phyloP scores from a whole-genome alignment of 1,140 invertebrate genomes.

The Pygmarrhopalites habei region DNA sequence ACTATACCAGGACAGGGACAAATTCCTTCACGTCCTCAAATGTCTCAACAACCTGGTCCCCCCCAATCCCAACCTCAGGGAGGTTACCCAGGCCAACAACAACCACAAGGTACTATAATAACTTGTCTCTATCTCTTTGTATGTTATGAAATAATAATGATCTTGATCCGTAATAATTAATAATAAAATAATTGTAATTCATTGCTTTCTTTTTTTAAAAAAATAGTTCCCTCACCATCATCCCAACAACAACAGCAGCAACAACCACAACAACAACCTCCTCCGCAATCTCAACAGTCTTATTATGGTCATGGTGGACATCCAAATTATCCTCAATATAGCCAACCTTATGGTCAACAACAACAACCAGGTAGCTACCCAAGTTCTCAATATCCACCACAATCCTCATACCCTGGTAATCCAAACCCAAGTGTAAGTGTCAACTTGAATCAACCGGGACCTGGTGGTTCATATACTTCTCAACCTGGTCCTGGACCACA shows the following conservation, averaged over 20 bases:
- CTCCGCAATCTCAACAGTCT: slow-evolving; percentile 28
- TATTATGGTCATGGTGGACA: slow-evolving; percentile 40
- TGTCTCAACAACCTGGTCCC: slow-evolving; percentile 40
- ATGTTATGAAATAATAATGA: no score
- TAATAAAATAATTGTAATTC: no score
- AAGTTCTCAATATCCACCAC: slow-evolving; percentile 16
- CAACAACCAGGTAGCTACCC: slow-evolving; percentile 29
- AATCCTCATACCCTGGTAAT: slow-evolving; percentile 19
- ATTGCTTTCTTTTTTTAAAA: no score
- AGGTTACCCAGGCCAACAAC: no score
- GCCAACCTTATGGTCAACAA: slow-evolving; percentile 34
- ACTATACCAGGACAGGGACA: slow-evolving; percentile 52
- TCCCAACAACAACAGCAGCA: slow-evolving; percentile 36
- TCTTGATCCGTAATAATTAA: no score
- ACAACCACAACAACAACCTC: slow-evolving; percentile 28
- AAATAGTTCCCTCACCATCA: slow-evolving; percentile 25
- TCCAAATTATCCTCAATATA: slow-evolving; percentile 39
- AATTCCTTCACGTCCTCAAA: slow-evolving; percentile 51
- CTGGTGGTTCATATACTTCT: slow-evolving; percentile 8
- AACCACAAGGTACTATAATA: slow-evolving; percentile 33
- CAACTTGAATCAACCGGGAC: slow-evolving; percentile 7
- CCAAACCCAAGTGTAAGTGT: slow-evolving; percentile 18
- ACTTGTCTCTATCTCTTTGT: no score
- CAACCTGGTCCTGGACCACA: slow-evolving; percentile 5
- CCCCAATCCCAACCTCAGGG: slow-evolving; percentile 27